Conservation (phyloP, 2,797 vertebrate species). For the Artibeus jamaicensis region DNA sequence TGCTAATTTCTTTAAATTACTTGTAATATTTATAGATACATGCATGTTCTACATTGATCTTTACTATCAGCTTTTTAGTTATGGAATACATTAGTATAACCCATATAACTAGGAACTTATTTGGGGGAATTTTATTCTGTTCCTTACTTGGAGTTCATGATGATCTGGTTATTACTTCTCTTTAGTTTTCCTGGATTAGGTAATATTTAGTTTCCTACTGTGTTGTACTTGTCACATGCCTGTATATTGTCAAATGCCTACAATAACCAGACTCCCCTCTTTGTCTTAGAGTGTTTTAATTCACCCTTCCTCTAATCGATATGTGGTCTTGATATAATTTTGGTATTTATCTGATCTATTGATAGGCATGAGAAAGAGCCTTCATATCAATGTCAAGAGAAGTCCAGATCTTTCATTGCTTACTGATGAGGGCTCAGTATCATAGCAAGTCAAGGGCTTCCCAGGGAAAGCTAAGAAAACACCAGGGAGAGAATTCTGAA, state of each 20-base stretch:
- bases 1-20: background rate
- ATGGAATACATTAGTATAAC: background rate
- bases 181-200: background rate
- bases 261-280: background rate
- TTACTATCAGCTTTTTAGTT: background rate
- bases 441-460: background rate
- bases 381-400: background rate
- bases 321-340: background rate
- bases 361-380: background rate
- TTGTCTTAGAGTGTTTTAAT: background rate
- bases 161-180: background rate
- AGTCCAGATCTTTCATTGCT: background rate
- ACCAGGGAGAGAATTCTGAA: background rate
- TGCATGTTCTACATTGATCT: background rate
- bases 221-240: background rate
- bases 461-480: background rate
- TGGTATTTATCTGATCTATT: background rate
- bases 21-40: background rate
- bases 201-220: background rate
- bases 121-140: background rate
- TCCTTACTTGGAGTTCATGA: background rate
- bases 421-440: background rate
- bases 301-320: background rate
- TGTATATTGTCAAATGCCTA: background rate
- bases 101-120: background rate